Base-by-base conservation (phyloP, 1,140 invertebrate species). In the Nephotettix cincticeps region DNA sequence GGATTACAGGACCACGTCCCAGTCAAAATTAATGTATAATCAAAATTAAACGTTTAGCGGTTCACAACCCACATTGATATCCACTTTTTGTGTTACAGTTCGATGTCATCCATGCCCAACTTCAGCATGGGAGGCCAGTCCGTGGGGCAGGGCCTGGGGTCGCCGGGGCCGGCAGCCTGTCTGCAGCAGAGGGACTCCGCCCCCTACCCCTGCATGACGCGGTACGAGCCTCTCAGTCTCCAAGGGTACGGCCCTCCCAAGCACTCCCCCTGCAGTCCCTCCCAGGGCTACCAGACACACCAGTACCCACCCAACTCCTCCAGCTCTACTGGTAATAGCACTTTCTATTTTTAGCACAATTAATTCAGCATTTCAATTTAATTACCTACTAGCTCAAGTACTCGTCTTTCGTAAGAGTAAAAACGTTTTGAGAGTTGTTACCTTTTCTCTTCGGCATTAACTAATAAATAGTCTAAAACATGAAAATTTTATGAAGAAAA, bases 81-180 rank as follows among this genome's bases (percentile, higher is more conserved):
- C n/a, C n/a, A n/a, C n/a, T n/a, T n/a, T 71, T 67, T 47, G 67
- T 72, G 76, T 81, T 81, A 73, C 85, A 92, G 90, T 81, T 91
- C 91, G 45, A 95, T 95, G 93, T 89, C 90, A 64, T 83, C 85
- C 68, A 91, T 94, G 85, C 87, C 90, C 75, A 93, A 93, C 78
- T 97, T 74, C 70, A 68, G 66, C 47, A 72, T 70, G 74, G 80
- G 80, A 0, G 78, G 79, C 0, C 78, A 80, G 13, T 82, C 82
- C 11, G 86, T 85, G 83, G 84, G 84, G 0, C 81, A 80, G 3
- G 80, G 81, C 79, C 81, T 81, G 14, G 81, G 82, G 78, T 80
- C 80, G 6, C 81, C 84, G n/a, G 81, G 84, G 27, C 84, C 86
- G 0, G 84, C 84, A 1, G 83, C 86, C 0, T 88, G 90, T 80